Base-by-base conservation (phyloP, 2,797 vertebrate species). In the Danio aesculapii region DNA sequence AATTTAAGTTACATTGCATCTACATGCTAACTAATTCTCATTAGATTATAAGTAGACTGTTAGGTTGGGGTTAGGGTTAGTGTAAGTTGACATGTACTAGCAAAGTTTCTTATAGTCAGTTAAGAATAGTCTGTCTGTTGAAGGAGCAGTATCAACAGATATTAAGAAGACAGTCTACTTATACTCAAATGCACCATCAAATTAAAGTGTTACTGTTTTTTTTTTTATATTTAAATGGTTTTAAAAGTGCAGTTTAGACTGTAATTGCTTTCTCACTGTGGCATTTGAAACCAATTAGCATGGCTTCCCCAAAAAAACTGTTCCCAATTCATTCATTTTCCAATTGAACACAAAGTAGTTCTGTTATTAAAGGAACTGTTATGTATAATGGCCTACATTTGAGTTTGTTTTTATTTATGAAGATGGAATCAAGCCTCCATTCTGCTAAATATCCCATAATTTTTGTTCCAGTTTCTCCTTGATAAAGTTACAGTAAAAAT, bases 251-350 rank as follows among this genome's bases (percentile, higher is more conserved):
- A 53, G 9, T 46, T 57, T 57, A 21, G 17, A 17, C 30, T 14
- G 5, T 44, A 46, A 58, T n/a, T 46, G 19, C 6, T 49, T 73
- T 16, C 19, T 72, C 70, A 58, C 41, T 1, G 39, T 21, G 41
- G 4, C 12, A 19, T 72, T 71, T 71, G 16, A 53, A 21, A 72
- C n/a, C 19, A 9, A 55, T 55, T 43, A 55, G 50, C 50, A 70
- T 55, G 68, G 30, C 16, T 17, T 11, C 30, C 17, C 10, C 12
- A 49, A 53, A 41, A 41, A 9, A 6, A 30, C 30, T n/a, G 13
- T 9, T 6, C 43, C 46, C 0, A 1, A 21, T 14, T 58, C 44
- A 58, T 46, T 3, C 9, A 19, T 58, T 46, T 1, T 30, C 3
- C 30, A 0, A 72, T 5, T 16, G 7, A 50, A 2, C 19, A 57